Evolutionary conservation across 2,113 vertebrate species (phyloP), one percentile per base, ranked within the genome.

Genomic region (Paratilapia polleni): DNA sequence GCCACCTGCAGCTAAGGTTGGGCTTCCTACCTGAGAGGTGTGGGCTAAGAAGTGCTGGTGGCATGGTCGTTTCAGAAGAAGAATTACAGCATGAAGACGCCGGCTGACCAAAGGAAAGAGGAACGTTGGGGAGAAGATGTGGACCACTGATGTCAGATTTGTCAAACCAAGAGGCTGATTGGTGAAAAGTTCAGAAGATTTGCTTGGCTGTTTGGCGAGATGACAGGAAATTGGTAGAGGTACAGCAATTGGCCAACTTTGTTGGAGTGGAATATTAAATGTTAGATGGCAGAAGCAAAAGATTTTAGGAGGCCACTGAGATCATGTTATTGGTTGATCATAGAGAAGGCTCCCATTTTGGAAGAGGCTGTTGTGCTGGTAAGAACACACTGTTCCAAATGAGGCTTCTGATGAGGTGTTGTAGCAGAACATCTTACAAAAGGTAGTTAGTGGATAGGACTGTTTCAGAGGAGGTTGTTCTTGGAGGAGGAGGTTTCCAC

Each of bases 1-100:
- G 75, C 60, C 49, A 14, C 24, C 26, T 4, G 43, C 49, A 64
- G 59, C 76, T 57, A 6, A 12, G 20, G 24, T 10, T n/a, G 38
- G 31, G 74, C 52, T 19, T 88, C 91, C 63, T 93, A 91, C 88
- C 92, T 92, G 86, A 17, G 64, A 41, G 10, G 58, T 34, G 73
- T 20, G 43, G 64, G 41, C 28, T 80, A 60, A 88, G 56, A 56
- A 31, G 24, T 17, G 56, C 62, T 43, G 36, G 22, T 41, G 34
- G 36, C 62, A 31, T 64, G 79, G 81, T 34, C 38, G 61, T 58
- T 64, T 92, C 80, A 58, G 82, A 43, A 26, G 54, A 83, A 59
- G 59, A 24, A 28, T 0, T 62, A 43, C 24, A 24, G 26, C 26
- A 22, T 11, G 78, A 74, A 56, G 85, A 62, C 3, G 8, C 15